Conservation (phyloP, 2,888 invertebrate species). For the Ypsolopha sequella region DNA sequence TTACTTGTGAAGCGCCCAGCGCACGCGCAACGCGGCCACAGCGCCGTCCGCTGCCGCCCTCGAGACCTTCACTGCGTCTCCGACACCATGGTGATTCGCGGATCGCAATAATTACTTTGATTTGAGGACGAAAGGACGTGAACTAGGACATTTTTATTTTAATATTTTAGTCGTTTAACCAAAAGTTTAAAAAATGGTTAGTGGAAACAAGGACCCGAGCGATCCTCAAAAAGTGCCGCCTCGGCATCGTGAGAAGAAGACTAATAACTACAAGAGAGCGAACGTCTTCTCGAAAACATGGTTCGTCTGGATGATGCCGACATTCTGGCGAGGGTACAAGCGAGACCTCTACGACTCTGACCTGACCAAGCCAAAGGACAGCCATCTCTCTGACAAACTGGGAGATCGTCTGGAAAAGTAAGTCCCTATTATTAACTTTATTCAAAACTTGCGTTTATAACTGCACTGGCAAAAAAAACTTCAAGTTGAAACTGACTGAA, state of each 20-base stretch:
- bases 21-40: constrained; percentile 34
- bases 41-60: constrained; percentile 22
- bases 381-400: constrained; percentile 73
- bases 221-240: constrained; percentile 57
- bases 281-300: constrained; percentile 53
- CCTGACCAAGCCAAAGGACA: constrained; percentile 76
- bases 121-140: constrained; percentile 17
- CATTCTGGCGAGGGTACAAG: constrained; percentile 71
- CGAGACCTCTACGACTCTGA: constrained; percentile 76
- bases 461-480: background rate
- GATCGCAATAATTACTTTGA: constrained; percentile 25
- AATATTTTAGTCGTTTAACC: background rate
- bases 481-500: too few relatives aligned
- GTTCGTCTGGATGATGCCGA: constrained; percentile 68
- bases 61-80: constrained; percentile 16
- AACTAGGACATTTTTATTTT: constrained; percentile 11
- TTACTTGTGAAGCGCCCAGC: constrained; percentile 36
- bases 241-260: constrained; percentile 58
- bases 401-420: constrained; percentile 75
- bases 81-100: constrained; percentile 34
- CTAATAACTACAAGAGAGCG: constrained; percentile 54
- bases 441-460: background rate
- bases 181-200: constrained; percentile 45
- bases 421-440: constrained; percentile 22
- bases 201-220: constrained; percentile 54